Conservation (phyloP, 2,888 invertebrate genomes). For the Abrostola triplasia region DNA sequence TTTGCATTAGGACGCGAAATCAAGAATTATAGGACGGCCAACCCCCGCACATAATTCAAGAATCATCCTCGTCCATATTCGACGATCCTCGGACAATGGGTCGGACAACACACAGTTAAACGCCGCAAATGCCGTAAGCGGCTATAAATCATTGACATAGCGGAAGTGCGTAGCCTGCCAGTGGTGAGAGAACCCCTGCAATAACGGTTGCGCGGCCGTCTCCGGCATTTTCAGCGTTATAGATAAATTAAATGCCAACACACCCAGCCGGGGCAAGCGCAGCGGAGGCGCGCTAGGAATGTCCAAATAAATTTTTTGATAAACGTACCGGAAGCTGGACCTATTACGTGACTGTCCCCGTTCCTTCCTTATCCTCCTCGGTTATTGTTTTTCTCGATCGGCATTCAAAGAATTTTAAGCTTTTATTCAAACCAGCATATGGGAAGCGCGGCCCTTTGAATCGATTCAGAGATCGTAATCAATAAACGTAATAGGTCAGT, state of each 20-base stretch:
- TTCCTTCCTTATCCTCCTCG: slow-evolving; percentile 76
- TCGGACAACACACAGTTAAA: slow-evolving; percentile 82
- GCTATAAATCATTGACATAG: slow-evolving; percentile 86
- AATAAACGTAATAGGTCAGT: slow-evolving; percentile 86
- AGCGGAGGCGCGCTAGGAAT: slow-evolving; percentile 81
- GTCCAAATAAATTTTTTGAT: slow-evolving; percentile 87
- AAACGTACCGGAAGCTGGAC: slow-evolving; percentile 85
- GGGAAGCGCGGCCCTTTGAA: slow-evolving; percentile 84
- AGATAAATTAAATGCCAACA: slow-evolving; percentile 88
- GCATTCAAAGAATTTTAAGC: slow-evolving; percentile 80
- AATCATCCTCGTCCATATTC: slow-evolving; percentile 81
- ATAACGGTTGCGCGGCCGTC: slow-evolving; percentile 80
- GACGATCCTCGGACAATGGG: slow-evolving; percentile 80
- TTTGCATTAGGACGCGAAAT: slow-evolving; percentile 77
- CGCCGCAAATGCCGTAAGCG: slow-evolving; percentile 82
- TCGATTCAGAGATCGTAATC: slow-evolving; percentile 82
- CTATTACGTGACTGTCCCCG: slow-evolving; percentile 85
- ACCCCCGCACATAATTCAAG: slow-evolving; percentile 82
- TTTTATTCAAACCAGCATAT: slow-evolving; percentile 78
- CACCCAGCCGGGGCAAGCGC: slow-evolving; percentile 78
- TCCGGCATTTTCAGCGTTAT: slow-evolving; percentile 83
- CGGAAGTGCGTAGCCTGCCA: slow-evolving; percentile 83
- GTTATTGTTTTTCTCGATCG: slow-evolving; percentile 84
- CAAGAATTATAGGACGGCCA: slow-evolving; percentile 75
- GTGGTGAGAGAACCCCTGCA: slow-evolving; percentile 72